A percentile compares a stretch with the other conserved stretches of the same genome.
These are phyloP conservation scores for Lutjanus argentimaculatus DNA, from an alignment of 2,797 vertebrate species.

Conservation along the genomic window DNA sequence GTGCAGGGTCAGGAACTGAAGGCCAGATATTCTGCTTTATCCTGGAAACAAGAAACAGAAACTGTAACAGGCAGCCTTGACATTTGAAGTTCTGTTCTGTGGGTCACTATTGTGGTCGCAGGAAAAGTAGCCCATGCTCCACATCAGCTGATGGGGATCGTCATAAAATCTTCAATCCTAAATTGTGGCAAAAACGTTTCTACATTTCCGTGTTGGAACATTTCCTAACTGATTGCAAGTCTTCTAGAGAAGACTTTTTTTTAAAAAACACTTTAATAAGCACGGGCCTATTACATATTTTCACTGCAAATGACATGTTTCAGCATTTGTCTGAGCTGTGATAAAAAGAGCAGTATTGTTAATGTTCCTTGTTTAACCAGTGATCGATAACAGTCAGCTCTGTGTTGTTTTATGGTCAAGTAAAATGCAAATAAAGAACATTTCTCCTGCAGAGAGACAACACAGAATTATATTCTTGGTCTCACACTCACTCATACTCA, in stretches of 20 bases:
- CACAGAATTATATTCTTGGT: not conserved
- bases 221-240: not conserved
- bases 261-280: no score
- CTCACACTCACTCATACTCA: not conserved
- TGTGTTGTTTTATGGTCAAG: not conserved
- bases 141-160: no score
- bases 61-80: not conserved
- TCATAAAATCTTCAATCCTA: no score
- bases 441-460: not conserved
- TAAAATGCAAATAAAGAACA: constrained; percentile 8
- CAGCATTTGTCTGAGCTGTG: not conserved
- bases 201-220: not conserved
- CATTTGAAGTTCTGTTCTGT: not conserved
- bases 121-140: no score
- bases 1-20: constrained; percentile 45
- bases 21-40: constrained; percentile 46
- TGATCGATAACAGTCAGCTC: not conserved
- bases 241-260: not conserved
- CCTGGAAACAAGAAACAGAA: constrained; percentile 21
- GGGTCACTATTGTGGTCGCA: not conserved
- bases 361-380: not conserved
- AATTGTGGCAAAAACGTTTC: not conserved
- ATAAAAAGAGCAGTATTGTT: not conserved
- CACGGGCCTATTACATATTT: no score
- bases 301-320: not conserved